Percentiles rank a stretch among this genome's conserved stretches.
phyloP scores from a whole-genome alignment of 1,140 invertebrate genomes.

The Aradophagus sp. region DNA sequence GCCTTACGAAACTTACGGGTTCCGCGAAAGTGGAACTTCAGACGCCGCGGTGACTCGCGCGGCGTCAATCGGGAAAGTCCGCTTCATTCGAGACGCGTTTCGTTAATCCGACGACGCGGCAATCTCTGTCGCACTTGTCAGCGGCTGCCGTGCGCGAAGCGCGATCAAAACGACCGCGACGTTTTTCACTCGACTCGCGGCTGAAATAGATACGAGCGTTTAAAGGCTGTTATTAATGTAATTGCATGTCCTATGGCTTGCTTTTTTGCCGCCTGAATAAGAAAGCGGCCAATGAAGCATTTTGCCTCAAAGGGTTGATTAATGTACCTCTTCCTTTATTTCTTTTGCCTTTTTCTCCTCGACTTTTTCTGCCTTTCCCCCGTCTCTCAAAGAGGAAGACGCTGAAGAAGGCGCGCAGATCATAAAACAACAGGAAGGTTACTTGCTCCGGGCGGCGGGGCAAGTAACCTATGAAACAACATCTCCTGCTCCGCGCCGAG shows the following conservation, averaged over 20 bases:
- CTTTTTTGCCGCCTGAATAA: conserved; percentile 33
- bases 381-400: conserved; percentile 41
- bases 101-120: conserved; percentile 25
- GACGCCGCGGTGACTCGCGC: conserved; percentile 14
- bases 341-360: conserved; percentile 31
- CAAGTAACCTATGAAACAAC: conserved; percentile 69
- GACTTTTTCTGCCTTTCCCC: conserved; percentile 25
- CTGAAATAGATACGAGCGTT: conserved; percentile 18
- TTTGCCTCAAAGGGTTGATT: conserved; percentile 58
- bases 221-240: conserved; percentile 44
- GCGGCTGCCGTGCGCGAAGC: background rate
- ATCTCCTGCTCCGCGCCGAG: conserved; percentile 60
- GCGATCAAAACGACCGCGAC: conserved; percentile 14
- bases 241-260: conserved; percentile 37
- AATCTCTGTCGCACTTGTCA: conserved; percentile 16
- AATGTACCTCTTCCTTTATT: conserved; percentile 50
- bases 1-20: conserved; percentile 45
- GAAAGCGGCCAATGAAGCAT: conserved; percentile 33
- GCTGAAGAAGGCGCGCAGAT: conserved; percentile 66
- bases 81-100: conserved; percentile 27
- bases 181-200: background rate
- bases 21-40: conserved; percentile 47
- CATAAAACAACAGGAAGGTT: conserved; percentile 73
- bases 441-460: conserved; percentile 69
- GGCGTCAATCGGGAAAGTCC: no score